Evolutionary conservation across 2,797 vertebrate species (phyloP).

Genomic region (Enteromius fasciolatus): DNA sequence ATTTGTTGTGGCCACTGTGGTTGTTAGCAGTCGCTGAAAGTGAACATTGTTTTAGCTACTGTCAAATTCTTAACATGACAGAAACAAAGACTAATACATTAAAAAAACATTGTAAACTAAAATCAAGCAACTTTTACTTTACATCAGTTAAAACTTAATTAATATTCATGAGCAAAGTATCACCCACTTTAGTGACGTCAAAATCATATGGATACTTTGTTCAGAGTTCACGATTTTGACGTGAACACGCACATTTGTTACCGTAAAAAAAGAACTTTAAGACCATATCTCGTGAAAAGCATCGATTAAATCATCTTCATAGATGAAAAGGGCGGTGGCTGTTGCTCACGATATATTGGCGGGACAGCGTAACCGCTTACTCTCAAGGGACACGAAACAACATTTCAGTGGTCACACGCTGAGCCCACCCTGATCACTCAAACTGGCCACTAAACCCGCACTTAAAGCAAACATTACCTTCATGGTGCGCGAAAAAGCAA

Average conservation of each 20-base stretch:
- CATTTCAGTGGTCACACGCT: neutral
- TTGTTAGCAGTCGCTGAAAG: neutral
- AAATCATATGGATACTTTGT: neutral
- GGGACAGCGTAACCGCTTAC: neutral
- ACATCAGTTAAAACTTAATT: neutral
- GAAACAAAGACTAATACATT: neutral
- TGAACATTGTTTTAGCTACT: neutral
- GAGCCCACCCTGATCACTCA: neutral
- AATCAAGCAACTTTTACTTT: neutral
- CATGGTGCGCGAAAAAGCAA: neutral
- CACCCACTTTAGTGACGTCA: neutral
- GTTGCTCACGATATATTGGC: neutral
- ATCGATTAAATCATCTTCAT: neutral
- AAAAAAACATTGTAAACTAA: neutral
- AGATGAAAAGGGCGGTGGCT: slow-evolving; percentile 43
- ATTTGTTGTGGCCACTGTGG: neutral
- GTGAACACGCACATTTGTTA: neutral
- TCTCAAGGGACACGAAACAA: neutral
- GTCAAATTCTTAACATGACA: neutral
- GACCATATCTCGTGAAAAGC: neutral
- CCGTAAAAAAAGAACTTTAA: neutral
- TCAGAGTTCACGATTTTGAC: neutral
- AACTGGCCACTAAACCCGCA: neutral
- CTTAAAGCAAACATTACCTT: neutral
- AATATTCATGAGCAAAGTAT: neutral